phyloP scores from a whole-genome alignment of 2,888 invertebrate genomes.

The Habrosyne pyritoides region DNA sequence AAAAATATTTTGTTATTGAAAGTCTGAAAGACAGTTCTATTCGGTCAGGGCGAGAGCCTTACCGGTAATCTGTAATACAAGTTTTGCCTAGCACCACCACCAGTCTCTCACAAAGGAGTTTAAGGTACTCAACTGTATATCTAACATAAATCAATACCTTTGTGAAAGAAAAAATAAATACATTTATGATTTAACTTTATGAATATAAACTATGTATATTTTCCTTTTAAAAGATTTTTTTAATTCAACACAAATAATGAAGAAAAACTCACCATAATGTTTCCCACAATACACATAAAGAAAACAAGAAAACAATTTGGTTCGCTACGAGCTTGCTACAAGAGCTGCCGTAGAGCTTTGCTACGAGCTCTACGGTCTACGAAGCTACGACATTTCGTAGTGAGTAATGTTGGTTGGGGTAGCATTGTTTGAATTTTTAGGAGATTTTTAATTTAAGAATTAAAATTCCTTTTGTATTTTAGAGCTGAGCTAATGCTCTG shows the following conservation, averaged over 20 bases:
- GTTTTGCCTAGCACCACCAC: no score
- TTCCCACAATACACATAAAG: conserved; percentile 29
- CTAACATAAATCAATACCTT: no score
- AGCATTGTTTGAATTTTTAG: conserved; percentile 1
- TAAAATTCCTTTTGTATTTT: neutral
- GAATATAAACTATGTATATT: neutral
- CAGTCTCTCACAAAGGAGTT: no score
- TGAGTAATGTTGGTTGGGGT: neutral
- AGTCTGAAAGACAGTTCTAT: no score
- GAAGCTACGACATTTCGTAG: conserved; percentile 14
- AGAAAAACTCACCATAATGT: conserved; percentile 26
- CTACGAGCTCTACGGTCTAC: conserved; percentile 33
- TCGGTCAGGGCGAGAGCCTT: no score
- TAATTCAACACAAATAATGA: conserved; percentile 21
- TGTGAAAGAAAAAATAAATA: no score
- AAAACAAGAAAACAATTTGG: conserved; percentile 32
- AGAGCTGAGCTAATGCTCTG: neutral
- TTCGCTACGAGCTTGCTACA: conserved; percentile 28
- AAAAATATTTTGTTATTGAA: no score
- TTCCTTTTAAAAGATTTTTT: conserved; percentile 19
- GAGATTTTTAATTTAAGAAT: neutral
- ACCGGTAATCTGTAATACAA: no score
- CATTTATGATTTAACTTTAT: no score
- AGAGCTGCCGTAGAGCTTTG: conserved; percentile 25
- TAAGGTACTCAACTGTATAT: no score